These are phyloP conservation scores for Grantiella picta DNA, from an alignment of 2,113 vertebrate genomes.

Conservation along the genomic window DNA sequence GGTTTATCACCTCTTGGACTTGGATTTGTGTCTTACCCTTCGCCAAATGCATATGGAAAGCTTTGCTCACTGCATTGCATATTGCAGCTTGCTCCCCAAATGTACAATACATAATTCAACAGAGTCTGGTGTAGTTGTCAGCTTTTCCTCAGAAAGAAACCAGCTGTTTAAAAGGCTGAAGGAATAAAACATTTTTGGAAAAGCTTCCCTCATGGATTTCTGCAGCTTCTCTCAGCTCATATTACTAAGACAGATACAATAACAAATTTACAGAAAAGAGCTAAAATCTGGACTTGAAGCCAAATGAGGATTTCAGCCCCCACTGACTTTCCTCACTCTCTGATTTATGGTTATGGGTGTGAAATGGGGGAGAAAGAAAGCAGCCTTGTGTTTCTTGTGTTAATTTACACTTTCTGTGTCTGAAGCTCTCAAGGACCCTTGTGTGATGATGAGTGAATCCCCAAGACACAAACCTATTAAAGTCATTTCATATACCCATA, in stretches of 20 bases:
- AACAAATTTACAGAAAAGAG: conserved; percentile 18
- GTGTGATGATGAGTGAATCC: neutral
- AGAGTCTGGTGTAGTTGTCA: conserved; percentile 21
- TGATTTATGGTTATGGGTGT: neutral
- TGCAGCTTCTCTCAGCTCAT: neutral
- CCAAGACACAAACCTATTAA: neutral
- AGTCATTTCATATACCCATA: neutral
- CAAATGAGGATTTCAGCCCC: neutral
- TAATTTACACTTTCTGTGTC: neutral
- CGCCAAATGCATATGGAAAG: conserved; percentile 9
- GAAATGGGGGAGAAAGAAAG: neutral
- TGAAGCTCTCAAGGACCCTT: neutral
- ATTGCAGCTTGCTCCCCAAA: conserved; percentile 24
- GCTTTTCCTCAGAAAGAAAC: conserved; percentile 44
- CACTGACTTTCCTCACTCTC: neutral
- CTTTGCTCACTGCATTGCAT: neutral
- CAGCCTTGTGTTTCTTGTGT: neutral
- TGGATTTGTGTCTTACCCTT: conserved; percentile 36
- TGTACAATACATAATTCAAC: conserved; percentile 42
- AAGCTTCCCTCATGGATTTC: neutral
- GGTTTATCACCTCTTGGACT: conserved; percentile 58
- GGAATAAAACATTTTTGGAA: conserved; percentile 23
- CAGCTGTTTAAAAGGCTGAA: conserved; percentile 39
- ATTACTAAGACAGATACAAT: neutral
- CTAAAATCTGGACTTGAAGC: neutral